phyloP scores from a whole-genome alignment of 2,797 vertebrate species.

The Myotis pilosus region DNA sequence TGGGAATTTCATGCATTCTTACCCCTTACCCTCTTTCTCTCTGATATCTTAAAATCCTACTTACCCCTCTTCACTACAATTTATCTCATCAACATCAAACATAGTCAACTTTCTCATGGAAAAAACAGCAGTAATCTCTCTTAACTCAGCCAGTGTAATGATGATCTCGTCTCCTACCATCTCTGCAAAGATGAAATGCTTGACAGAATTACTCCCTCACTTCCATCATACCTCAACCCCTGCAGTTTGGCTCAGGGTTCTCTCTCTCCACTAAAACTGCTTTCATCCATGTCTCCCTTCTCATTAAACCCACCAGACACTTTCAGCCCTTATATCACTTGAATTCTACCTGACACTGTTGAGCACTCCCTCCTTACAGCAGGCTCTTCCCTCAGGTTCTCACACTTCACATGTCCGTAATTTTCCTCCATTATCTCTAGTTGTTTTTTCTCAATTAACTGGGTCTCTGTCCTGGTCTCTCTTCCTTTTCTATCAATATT shows the following conservation, averaged over 20 bases:
- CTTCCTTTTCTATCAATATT: not conserved
- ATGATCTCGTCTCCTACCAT: not conserved
- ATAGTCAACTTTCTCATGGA: not conserved
- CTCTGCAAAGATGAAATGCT: not conserved
- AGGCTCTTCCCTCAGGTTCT: not conserved
- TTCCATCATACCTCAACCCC: not conserved
- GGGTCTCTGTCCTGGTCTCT: not conserved
- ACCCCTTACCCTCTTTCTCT: not conserved
- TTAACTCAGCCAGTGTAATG: not conserved
- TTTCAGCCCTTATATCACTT: not conserved
- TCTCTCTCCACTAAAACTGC: not conserved
- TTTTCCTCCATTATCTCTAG: not conserved
- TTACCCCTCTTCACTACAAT: not conserved
- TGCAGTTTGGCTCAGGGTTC: not conserved
- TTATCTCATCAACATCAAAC: not conserved
- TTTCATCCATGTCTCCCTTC: not conserved
- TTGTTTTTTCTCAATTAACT: not conserved
- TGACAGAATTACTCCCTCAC: not conserved
- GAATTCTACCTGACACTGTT: not conserved
- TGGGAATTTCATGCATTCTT: not conserved
- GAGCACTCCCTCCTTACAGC: not conserved
- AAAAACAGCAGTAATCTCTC: not conserved
- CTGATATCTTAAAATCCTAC: not conserved
- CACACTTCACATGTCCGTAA: not conserved
- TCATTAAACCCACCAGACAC: not conserved